These are phyloP conservation scores for Leucoma salicis DNA, from an alignment of 2,888 invertebrate species.

Conservation along the genomic window DNA sequence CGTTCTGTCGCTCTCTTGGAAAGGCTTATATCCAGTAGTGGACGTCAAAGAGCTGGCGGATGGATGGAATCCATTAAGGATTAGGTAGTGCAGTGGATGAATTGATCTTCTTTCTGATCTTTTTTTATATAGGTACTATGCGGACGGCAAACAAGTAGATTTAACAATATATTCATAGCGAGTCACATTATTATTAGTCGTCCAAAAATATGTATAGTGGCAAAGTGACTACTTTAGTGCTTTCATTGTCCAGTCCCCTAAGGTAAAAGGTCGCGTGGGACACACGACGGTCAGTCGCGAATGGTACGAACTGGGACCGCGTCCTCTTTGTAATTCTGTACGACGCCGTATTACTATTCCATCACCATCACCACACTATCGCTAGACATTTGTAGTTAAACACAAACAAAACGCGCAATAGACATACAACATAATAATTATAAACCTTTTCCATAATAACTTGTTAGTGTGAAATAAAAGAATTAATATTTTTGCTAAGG, in stretches of 20 bases:
- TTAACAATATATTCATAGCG: too few species aligned
- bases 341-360: slow-evolving; percentile 1
- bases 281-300: slow-evolving; percentile 74
- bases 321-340: slow-evolving; percentile 23
- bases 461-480: slow-evolving; percentile 11
- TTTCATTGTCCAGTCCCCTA: slow-evolving; percentile 54
- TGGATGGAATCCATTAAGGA: too few species aligned
- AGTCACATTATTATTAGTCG: too few species aligned
- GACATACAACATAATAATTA: slow-evolving; percentile 4
- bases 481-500: slow-evolving; percentile 7
- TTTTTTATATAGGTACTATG: too few species aligned
- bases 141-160: too few species aligned
- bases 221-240: slow-evolving; percentile 43
- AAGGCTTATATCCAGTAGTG: too few species aligned
- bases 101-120: too few species aligned
- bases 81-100: too few species aligned
- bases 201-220: too few species aligned
- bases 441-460: slow-evolving; percentile 8
- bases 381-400: slow-evolving; percentile 1
- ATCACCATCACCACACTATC: slow-evolving; percentile 2
- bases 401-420: slow-evolving; percentile 22
- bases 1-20: too few species aligned
- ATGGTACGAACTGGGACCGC: slow-evolving; percentile 70
- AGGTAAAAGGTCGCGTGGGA: slow-evolving; percentile 76
- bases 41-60: too few species aligned